Evolutionary conservation across 2,113 vertebrate genomes (phyloP), one percentile per base, ranked within the genome.

Genomic region (Centropus unirufus): DNA sequence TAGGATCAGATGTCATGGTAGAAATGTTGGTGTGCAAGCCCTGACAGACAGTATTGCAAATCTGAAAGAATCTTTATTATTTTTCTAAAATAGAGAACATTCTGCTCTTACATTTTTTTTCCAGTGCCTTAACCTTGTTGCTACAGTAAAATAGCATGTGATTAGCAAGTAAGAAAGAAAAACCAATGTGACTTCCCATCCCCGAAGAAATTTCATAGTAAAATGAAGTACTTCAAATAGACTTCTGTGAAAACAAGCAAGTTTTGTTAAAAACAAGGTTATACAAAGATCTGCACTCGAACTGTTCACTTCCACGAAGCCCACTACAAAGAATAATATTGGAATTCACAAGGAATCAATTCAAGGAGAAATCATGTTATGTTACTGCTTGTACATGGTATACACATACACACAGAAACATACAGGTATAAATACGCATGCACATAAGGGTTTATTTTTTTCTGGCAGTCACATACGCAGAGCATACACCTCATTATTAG

Each of bases 161-260:
- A 88, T 68, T 59, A 47, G 61, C 42, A 77, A 86, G 47, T 66
- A 51, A 67, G 42, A 58, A 92, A 83, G 82, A 69, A 83, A 90
- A 90, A 62, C 1, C 27, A 88, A 40, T 12, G 29, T 73, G 79
- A 80, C 85, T 83, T 93, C 83, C 75, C 22, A 51, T 49, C 63
- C 68, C 72, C 90, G 55, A 88, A 77, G 46, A 63, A 69, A 66
- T 91, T 94, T 93, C 70, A 83, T 85, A 94, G 83, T 77, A 88
- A 90, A 92, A 96, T 74, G 42, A 92, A 70, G 29, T 42, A 46
- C 63, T 94, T 90, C 57, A 76, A 54, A 73, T 7, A 83, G 46
- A 61, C n/a, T 46, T 58, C 34, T 57, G 14, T 55, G 61, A 55
- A 85, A 89, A 79, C 44, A 75, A 49, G 70, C 34, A 59, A 59